Evolutionary conservation across 2,797 vertebrate genomes (phyloP).

Genomic region (Lacerta viridis): DNA sequence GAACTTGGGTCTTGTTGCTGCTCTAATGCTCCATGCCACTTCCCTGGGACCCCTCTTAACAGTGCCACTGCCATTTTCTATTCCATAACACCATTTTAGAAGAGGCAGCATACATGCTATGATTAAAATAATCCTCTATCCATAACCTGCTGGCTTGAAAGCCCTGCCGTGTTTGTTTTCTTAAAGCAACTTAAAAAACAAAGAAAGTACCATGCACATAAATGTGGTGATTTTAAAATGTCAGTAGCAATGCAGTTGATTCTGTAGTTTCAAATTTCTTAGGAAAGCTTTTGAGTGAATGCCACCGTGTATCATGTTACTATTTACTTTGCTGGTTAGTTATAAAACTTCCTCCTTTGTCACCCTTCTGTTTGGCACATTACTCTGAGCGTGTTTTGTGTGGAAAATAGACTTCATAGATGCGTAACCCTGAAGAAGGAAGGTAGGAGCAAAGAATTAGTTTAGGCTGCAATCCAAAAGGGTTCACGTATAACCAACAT

Average conservation of each 20-base stretch:
- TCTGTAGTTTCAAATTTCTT: background rate
- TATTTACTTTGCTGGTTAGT: background rate
- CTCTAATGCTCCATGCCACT: too few species aligned
- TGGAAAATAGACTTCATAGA: background rate
- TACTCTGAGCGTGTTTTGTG: background rate
- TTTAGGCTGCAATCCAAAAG: background rate
- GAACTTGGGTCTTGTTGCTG: background rate
- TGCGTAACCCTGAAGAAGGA: background rate
- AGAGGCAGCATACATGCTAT: background rate
- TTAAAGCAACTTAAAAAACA: background rate
- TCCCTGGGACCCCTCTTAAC: background rate
- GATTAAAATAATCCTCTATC: background rate
- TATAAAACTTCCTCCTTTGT: slow-evolving; percentile 1
- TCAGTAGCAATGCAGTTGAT: background rate
- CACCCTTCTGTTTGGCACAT: slow-evolving; percentile 7
- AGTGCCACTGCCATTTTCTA: background rate
- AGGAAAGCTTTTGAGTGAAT: background rate
- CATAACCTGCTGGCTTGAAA: background rate
- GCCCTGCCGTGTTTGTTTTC: background rate
- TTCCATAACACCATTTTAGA: background rate
- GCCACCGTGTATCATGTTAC: background rate
- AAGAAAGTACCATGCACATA: background rate
- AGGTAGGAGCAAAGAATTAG: background rate
- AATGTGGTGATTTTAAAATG: slow-evolving; percentile 12
- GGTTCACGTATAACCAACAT: background rate